These are phyloP conservation scores for Xiphorhynchus erythropygius DNA, from an alignment of 2,797 vertebrate species.

Conservation along the genomic window DNA sequence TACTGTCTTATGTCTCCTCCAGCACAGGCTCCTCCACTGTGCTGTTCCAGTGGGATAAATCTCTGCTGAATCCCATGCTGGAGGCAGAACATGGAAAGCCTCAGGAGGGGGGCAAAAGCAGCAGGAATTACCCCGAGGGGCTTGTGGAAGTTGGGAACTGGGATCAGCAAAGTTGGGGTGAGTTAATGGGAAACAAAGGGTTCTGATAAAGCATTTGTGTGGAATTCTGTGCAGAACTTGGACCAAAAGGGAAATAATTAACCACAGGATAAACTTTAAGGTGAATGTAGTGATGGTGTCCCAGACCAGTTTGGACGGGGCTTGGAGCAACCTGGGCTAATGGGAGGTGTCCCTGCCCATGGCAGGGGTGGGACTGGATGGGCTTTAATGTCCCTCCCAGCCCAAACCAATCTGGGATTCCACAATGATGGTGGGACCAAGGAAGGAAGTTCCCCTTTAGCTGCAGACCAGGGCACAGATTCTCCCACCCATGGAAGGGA, in stretches of 20 bases:
- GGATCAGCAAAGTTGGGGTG: not conserved
- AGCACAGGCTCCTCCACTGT: not conserved
- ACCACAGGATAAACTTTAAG: fast-evolving
- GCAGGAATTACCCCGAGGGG: not conserved
- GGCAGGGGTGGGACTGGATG: not conserved
- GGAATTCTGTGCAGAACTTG: fast-evolving
- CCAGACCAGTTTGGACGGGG: fast-evolving
- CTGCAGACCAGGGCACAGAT: fast-evolving
- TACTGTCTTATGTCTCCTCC: not conserved
- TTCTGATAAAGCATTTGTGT: fast-evolving
- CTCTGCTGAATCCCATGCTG: fast-evolving
- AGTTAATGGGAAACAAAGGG: fast-evolving
- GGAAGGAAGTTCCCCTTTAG: fast-evolving
- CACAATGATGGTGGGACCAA: fast-evolving
- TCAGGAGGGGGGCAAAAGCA: not conserved
- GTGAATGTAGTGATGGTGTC: fast-evolving
- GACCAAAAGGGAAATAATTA: fast-evolving
- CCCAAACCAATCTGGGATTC: not conserved
- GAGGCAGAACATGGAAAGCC: not conserved
- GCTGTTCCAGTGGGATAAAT: not conserved
- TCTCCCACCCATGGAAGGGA: fast-evolving
- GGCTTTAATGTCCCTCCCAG: fast-evolving
- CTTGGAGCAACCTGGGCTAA: not conserved
- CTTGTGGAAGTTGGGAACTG: fast-evolving
- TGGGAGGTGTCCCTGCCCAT: not conserved